Conservation (phyloP, 2,888 invertebrate species). For the Pimpla rufipes region DNA sequence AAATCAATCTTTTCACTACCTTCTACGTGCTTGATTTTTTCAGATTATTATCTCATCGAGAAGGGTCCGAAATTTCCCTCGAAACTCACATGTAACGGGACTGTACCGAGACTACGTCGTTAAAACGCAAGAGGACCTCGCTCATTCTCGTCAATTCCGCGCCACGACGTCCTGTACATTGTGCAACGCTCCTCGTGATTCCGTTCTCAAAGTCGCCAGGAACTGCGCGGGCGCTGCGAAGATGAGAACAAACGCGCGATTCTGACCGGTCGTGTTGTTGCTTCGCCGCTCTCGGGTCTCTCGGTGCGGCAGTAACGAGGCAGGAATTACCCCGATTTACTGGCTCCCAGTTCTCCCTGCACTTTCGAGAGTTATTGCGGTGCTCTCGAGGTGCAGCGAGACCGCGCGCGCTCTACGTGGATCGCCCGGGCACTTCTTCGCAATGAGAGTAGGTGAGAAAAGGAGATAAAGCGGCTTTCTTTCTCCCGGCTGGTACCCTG, state of each 20-base stretch:
- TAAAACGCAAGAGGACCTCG: no score
- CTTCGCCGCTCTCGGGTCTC: constrained; percentile 23
- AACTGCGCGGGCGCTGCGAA: neutral
- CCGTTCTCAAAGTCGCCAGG: constrained; percentile 14
- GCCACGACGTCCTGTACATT: neutral
- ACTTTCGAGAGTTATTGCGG: constrained; percentile 45
- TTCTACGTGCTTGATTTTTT: no score
- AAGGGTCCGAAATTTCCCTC: no score
- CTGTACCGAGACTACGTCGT: no score
- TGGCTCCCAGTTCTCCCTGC: constrained; percentile 22
- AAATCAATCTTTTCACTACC: no score
- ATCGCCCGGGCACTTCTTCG: constrained; percentile 32
- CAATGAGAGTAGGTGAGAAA: constrained; percentile 35
- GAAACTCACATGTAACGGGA: no score
- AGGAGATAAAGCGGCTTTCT: constrained; percentile 15
- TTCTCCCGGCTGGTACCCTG: constrained; percentile 27
- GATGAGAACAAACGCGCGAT: constrained; percentile 21
- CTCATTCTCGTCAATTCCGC: constrained; percentile 28
- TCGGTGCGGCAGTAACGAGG: constrained; percentile 49
- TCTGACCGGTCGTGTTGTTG: neutral
- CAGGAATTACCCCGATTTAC: constrained; percentile 62
- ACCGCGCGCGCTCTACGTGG: neutral
- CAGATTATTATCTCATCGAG: no score
- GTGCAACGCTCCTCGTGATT: constrained; percentile 9
- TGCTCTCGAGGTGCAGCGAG: constrained; percentile 21